Evolutionary conservation across 2,888 invertebrate genomes (phyloP).

Genomic region (Leptinotarsa tumamoca): DNA sequence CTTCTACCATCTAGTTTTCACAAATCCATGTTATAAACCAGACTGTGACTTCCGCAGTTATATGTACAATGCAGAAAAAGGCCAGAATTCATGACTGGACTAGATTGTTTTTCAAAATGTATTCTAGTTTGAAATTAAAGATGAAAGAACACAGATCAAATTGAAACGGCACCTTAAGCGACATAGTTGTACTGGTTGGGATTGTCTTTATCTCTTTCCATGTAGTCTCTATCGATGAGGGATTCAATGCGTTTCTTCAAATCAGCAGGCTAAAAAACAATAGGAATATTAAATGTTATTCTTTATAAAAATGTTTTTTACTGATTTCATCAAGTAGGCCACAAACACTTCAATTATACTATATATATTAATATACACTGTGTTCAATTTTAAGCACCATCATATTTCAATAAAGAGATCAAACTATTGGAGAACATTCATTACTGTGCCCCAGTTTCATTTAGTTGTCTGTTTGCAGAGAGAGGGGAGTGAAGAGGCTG

Average conservation of each 20-base stretch:
- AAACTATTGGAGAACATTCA: too few relatives aligned
- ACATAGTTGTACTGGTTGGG: slow-evolving; percentile 99
- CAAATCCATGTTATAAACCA: slow-evolving; percentile 20
- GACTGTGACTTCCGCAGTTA: slow-evolving; percentile 30
- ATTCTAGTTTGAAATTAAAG: slow-evolving; percentile 31
- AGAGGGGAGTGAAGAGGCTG: too few relatives aligned
- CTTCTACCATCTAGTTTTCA: slow-evolving; percentile 5
- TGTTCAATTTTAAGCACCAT: too few relatives aligned
- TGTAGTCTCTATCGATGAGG: slow-evolving; percentile 98
- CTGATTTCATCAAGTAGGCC: too few relatives aligned
- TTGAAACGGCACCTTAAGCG: slow-evolving; percentile 74
- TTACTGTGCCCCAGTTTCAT: too few relatives aligned
- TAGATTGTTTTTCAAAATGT: slow-evolving; percentile 46
- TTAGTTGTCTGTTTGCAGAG: too few relatives aligned
- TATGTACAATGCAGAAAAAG: slow-evolving; percentile 48
- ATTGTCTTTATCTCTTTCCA: slow-evolving; percentile 98
- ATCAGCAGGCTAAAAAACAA: slow-evolving; percentile 86
- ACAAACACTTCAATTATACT: too few relatives aligned
- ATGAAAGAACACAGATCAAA: slow-evolving; percentile 41
- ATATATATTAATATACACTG: too few relatives aligned
- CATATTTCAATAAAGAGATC: too few relatives aligned
- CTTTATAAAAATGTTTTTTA: too few relatives aligned
- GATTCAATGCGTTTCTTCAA: slow-evolving; percentile 99
- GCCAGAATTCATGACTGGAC: slow-evolving; percentile 51
- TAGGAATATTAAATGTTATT: too few relatives aligned